Evolutionary conservation across 92 coral and sea anemone species (phyloP).

Genomic region (Bergia sp.): DNA sequence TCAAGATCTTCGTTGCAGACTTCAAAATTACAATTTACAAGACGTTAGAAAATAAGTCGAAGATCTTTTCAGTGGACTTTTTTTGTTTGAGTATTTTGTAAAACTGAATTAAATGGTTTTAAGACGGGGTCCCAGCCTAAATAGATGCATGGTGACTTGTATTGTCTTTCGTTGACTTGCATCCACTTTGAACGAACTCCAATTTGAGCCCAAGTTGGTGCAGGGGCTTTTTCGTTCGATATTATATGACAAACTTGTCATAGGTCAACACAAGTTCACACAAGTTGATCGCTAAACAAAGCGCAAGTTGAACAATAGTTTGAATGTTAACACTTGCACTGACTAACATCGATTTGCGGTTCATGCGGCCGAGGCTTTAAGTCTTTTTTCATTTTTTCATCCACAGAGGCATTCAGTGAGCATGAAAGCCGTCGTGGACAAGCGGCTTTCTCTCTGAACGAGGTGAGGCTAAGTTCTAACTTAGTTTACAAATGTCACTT

Average conservation of each 20-base stretch:
- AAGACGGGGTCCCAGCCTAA: too few relatives aligned
- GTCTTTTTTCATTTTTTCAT: not conserved
- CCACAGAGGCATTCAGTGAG: not conserved
- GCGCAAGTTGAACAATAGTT: too few relatives aligned
- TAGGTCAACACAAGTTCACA: not conserved
- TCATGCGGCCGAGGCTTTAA: not conserved
- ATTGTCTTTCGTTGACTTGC: not conserved
- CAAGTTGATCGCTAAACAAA: not conserved
- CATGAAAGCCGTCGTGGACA: slow-evolving; percentile 6
- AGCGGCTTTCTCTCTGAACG: slow-evolving; percentile 23
- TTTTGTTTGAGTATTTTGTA: too few relatives aligned
- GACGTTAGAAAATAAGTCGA: too few relatives aligned
- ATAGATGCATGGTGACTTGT: too few relatives aligned
- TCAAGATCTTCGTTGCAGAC: not conserved
- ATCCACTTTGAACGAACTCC: not conserved
- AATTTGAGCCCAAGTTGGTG: not conserved
- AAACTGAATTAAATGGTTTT: too few relatives aligned
- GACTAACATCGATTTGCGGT: not conserved
- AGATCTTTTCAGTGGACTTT: too few relatives aligned
- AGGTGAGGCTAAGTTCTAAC: slow-evolving; percentile 1
- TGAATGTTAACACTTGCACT: not conserved
- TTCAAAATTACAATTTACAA: too few relatives aligned
- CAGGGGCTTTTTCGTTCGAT: too few relatives aligned
- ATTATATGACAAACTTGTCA: not conserved
- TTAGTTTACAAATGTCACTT: too few relatives aligned